Base-by-base conservation (phyloP, 2,797 vertebrate genomes). In the Chelidonichthys spinosus region DNA sequence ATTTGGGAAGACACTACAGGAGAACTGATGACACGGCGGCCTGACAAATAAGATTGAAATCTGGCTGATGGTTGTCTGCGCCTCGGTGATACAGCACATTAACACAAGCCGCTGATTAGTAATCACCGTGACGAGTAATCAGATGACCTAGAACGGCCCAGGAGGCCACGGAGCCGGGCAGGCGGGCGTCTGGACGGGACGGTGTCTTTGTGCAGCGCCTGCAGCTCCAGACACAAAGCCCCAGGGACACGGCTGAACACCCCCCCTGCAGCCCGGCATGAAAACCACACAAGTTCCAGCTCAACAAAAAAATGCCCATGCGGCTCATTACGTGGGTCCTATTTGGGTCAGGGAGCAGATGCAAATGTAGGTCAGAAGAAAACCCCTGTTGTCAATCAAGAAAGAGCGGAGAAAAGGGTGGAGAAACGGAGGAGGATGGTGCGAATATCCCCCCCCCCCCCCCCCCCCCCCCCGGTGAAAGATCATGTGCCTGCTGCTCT, bases 321-420 rank as follows among this genome's bases (percentile, higher is more conserved):
- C n/a, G 37, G 79, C 83, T 93, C 90, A 93, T 93, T 94, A 93
- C 70, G 39, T 56, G 65, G 76, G 79, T 90, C 72, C 74, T 92
- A 90, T 93, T 82, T 91, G 92, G 94, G 93, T 95, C 93, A 94
- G 72, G 65, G 89, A 93, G 89, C 93, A 92, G 82, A 94, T 93
- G 91, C 89, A 92, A 92, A 95, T 95, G 87, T 95, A 92, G 94
- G 94, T 94, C 93, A 94, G 67, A 76, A 85, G 81, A 76, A 25
- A 93, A 88, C 79, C 90, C 89, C 84, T 82, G 85, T 69, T 93
- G 92, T 93, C 93, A 94, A 90, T 94, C 91, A 93, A 85, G 76
- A 81, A 39, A 71, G 70, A 81, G 17, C 55, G 49, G 77, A 73
- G 61, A 80, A 69, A 76, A 75, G 84, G 69, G 70, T 49, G 75